A percentile compares a stretch with the other conserved stretches of the same genome.
Conservation (phyloP, 1,140 invertebrate genomes). For the Cotesia glomerata region DNA sequence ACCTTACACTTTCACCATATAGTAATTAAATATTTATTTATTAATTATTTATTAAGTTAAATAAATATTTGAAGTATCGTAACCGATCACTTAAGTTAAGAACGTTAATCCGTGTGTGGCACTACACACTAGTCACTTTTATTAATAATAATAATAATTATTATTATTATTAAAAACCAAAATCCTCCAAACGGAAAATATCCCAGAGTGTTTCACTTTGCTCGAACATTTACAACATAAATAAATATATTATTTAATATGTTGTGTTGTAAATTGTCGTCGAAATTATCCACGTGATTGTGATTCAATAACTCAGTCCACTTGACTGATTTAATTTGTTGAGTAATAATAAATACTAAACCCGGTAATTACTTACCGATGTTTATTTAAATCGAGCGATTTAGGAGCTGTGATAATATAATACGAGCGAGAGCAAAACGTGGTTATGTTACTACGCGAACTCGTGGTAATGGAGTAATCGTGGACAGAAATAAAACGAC, state of each 20-base stretch:
- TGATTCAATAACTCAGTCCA: too few relatives aligned
- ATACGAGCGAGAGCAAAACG: not conserved
- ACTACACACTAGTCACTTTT: conserved; percentile 1
- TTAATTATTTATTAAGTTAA: not conserved
- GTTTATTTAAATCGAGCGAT: too few relatives aligned
- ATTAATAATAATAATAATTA: too few relatives aligned
- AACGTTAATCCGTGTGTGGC: conserved; percentile 17
- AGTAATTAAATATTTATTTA: conserved; percentile 23
- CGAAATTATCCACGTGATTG: too few relatives aligned
- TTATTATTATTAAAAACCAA: too few relatives aligned
- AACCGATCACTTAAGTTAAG: not conserved
- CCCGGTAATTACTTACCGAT: not conserved
- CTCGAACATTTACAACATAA: too few relatives aligned
- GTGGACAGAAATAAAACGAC: conserved; percentile 32
- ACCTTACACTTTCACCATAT: conserved; percentile 37
- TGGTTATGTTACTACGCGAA: conserved; percentile 16
- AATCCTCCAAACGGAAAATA: too few relatives aligned
- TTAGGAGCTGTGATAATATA: not conserved
- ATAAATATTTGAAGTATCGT: too few relatives aligned
- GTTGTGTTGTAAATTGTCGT: too few relatives aligned
- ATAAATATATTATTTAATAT: too few relatives aligned
- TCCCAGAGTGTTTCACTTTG: too few relatives aligned
- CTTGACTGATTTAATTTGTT: too few relatives aligned
- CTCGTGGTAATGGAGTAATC: conserved; percentile 41
- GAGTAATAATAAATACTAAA: not conserved